A percentile compares a stretch with the other conserved stretches of the same genome.
Conservation (phyloP, 2,797 vertebrate species). For the Pristis pectinata region DNA sequence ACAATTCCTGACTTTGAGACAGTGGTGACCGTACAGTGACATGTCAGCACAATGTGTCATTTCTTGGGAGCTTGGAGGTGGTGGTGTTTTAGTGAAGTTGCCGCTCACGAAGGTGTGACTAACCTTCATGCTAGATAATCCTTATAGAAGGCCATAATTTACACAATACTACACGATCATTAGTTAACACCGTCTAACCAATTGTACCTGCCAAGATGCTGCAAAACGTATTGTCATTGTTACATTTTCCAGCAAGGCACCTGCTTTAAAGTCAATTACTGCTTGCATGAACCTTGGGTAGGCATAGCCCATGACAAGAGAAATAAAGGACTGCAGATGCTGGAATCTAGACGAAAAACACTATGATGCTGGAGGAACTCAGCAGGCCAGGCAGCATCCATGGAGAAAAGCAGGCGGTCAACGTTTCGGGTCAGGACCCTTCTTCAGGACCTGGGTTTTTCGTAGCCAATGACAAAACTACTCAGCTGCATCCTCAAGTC, state of each 20-base stretch:
- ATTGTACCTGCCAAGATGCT: neutral
- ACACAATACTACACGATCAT: neutral
- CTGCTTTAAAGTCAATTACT: neutral
- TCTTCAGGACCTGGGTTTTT: too few relatives aligned
- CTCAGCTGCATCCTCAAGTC: neutral
- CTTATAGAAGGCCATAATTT: neutral
- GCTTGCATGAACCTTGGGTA: neutral
- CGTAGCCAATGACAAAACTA: too few relatives aligned
- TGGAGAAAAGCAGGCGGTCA: too few relatives aligned
- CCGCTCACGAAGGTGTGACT: neutral
- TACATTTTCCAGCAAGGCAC: neutral
- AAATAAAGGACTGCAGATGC: too few relatives aligned
- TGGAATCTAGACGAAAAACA: too few relatives aligned
- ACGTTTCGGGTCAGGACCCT: too few relatives aligned
- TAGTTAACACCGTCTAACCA: neutral
- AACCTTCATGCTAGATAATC: neutral
- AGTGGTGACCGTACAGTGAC: neutral
- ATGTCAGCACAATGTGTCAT: neutral
- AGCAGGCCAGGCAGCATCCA: too few relatives aligned
- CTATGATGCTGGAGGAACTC: too few relatives aligned
- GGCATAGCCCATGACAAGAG: neutral
- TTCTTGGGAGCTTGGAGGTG: neutral
- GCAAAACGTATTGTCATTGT: neutral
- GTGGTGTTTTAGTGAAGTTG: neutral
- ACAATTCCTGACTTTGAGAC: neutral